A percentile compares a stretch with the other conserved stretches of the same genome.
These are phyloP conservation scores for Syngnathoides biaculeatus DNA, from an alignment of 2,113 vertebrate species.

Conservation along the genomic window DNA sequence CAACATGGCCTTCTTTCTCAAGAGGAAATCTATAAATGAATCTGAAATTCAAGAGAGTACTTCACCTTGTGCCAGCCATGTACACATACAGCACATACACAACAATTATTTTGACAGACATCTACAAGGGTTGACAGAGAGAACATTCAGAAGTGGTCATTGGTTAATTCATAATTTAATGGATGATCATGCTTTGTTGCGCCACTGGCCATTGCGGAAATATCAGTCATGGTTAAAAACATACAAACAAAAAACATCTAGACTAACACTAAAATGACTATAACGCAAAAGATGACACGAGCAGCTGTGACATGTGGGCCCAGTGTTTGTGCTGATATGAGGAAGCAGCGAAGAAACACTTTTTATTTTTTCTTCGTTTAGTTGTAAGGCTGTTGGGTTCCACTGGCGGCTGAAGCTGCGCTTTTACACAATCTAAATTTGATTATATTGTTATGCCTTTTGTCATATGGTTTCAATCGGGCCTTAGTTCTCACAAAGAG, in stretches of 20 bases:
- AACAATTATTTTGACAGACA: slow-evolving; percentile 63
- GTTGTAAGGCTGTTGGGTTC: slow-evolving; percentile 4
- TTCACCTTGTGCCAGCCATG: slow-evolving; percentile 76
- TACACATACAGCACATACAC: slow-evolving; percentile 70
- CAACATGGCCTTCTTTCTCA: slow-evolving; percentile 77
- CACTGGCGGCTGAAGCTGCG: neutral
- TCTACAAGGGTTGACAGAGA: slow-evolving; percentile 60
- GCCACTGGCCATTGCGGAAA: slow-evolving; percentile 49
- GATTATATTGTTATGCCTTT: neutral
- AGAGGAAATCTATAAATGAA: slow-evolving; percentile 78
- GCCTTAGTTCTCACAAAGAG: neutral
- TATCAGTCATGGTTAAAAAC: slow-evolving; percentile 49
- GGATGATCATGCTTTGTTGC: slow-evolving; percentile 65
- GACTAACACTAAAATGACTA: slow-evolving; percentile 55
- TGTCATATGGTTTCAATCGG: neutral
- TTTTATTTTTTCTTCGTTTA: slow-evolving; percentile 44
- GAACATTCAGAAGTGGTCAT: slow-evolving; percentile 59
- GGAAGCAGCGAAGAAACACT: neutral
- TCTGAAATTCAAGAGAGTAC: slow-evolving; percentile 79
- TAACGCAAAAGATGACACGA: slow-evolving; percentile 50
- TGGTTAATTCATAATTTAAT: slow-evolving; percentile 56
- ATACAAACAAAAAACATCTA: slow-evolving; percentile 50
- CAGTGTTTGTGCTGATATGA: slow-evolving; percentile 16
- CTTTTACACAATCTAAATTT: neutral
- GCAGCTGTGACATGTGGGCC: slow-evolving; percentile 46